These are phyloP conservation scores for Saccostrea echinata DNA, from an alignment of 1,140 invertebrate genomes.

Conservation along the genomic window DNA sequence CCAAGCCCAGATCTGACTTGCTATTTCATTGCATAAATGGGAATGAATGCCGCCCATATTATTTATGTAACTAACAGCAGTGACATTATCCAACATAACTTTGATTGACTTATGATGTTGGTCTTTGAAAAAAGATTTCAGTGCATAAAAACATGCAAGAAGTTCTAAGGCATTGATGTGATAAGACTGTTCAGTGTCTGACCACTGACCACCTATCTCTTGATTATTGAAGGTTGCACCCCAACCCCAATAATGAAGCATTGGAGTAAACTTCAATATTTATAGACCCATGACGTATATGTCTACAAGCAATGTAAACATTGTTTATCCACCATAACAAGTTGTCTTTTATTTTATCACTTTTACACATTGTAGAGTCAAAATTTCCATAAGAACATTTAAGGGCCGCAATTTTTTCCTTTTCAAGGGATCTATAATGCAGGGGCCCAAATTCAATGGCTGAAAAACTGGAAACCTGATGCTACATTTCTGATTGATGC, in stretches of 20 bases:
- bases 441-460: conserved; percentile 55
- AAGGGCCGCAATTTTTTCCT: conserved; percentile 49
- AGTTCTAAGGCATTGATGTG: too few species aligned
- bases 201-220: too few species aligned
- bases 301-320: background rate
- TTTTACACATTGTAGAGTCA: conserved; percentile 38
- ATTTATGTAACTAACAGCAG: conserved; percentile 59
- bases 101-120: too few species aligned
- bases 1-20: conserved; percentile 59
- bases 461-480: conserved; percentile 53
- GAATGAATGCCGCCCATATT: too few species aligned
- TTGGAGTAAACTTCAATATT: background rate
- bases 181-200: background rate
- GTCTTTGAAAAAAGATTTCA: too few species aligned
- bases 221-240: too few species aligned
- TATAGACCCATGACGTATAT: background rate
- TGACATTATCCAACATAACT: conserved; percentile 48
- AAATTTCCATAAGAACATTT: conserved; percentile 46
- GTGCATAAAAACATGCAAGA: too few species aligned
- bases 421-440: conserved; percentile 54
- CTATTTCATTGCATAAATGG: too few species aligned
- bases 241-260: too few species aligned
- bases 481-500: conserved; percentile 52
- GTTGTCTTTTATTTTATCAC: conserved; percentile 16
- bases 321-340: conserved; percentile 49